Conservation (phyloP, 1,140 invertebrate species). For the Nebria ingens region DNA sequence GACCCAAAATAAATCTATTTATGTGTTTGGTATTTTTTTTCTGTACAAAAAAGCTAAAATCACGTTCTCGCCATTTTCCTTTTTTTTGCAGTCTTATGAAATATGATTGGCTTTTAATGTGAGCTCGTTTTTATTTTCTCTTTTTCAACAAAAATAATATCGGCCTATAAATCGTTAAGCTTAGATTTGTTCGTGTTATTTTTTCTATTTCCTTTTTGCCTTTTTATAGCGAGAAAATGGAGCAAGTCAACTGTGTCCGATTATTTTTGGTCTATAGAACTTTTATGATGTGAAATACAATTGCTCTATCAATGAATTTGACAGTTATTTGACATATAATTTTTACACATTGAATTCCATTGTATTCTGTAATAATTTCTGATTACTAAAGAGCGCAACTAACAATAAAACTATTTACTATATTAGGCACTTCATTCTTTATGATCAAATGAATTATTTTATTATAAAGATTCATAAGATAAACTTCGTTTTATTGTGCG, state of each 20-base stretch:
- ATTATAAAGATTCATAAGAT: no score
- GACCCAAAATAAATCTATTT: no score
- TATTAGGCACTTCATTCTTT: no score
- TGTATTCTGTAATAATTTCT: no score
- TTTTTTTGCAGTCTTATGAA: neutral
- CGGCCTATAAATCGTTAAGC: constrained; percentile 1
- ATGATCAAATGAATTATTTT: no score
- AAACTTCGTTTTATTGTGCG: no score
- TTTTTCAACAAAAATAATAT: constrained; percentile 10
- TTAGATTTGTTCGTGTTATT: constrained; percentile 3
- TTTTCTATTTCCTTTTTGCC: neutral
- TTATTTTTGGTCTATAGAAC: constrained; percentile 5
- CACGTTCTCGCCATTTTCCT: no score
- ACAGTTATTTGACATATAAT: neutral
- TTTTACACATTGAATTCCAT: no score
- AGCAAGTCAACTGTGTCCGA: neutral
- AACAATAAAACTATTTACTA: no score
- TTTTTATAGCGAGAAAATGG: constrained; percentile 1
- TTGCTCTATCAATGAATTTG: neutral
- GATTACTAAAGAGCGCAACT: no score
- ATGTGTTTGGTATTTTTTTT: no score
- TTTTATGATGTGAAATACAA: constrained; percentile 6
- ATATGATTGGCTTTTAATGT: constrained; percentile 9
- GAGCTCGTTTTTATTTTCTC: neutral
- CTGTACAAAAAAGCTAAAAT: no score